phyloP scores from a whole-genome alignment of 2,113 vertebrate species.

The Thymallus thymallus region DNA sequence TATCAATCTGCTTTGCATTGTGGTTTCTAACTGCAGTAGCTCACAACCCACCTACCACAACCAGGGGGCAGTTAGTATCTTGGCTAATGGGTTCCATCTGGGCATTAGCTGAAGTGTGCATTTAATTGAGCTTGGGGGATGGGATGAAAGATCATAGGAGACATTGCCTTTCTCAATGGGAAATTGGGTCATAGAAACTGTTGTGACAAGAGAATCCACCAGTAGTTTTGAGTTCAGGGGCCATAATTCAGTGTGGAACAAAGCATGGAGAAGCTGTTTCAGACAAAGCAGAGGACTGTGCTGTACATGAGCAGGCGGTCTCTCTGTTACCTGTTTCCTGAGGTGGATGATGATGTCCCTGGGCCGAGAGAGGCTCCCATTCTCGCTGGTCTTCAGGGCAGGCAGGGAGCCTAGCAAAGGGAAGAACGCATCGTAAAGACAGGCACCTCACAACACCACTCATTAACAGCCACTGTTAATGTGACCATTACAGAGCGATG shows the following conservation, averaged over 20 bases:
- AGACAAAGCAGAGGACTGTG: not conserved
- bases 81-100: slow-evolving; percentile 62
- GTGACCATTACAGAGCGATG: not conserved
- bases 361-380: slow-evolving; percentile 78
- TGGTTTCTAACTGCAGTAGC: not conserved
- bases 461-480: not conserved
- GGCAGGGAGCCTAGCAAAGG: slow-evolving; percentile 79
- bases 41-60: slow-evolving; percentile 33
- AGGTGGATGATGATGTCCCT: slow-evolving; percentile 90
- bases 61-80: slow-evolving; percentile 24
- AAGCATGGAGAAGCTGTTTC: not conserved
- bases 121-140: not conserved
- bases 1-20: slow-evolving; percentile 10
- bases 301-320: not conserved
- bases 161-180: not conserved
- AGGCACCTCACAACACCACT: slow-evolving; percentile 1
- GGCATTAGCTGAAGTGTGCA: slow-evolving; percentile 15
- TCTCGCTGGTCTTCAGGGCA: slow-evolving; percentile 78
- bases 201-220: not conserved
- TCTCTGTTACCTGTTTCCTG: slow-evolving; percentile 83
- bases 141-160: not conserved
- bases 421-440: slow-evolving; percentile 6
- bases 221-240: slow-evolving; percentile 50
- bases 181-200: slow-evolving; percentile 1
- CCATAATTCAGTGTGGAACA: slow-evolving; percentile 57